Base-by-base conservation (phyloP, 1,140 invertebrate genomes). In the Maconellicoccus hirsutus region DNA sequence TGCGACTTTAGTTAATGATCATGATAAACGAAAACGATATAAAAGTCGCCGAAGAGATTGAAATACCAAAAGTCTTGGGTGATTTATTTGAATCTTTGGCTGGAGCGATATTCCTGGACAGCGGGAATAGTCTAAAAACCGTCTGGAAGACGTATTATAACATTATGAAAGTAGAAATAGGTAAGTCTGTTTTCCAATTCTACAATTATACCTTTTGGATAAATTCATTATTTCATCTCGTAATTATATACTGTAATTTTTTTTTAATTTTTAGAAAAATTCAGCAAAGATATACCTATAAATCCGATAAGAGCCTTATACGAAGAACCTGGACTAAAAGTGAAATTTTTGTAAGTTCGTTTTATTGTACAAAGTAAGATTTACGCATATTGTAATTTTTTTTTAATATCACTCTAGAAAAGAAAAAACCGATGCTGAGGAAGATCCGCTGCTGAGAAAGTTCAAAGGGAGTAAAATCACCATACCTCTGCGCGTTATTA, bases 1-100 rank as follows among this genome's bases (percentile, higher is more conserved):
- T 52, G 42, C 6, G 3, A 52, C n/a, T 19, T 19, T 16, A 52
- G 42, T 4, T 52, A 3, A 52, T 52, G 42, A 52, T 8, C 2
- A 16, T 52, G 6, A 14, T 16, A 3, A 16, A 6, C 2, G 42
- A 73, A 39, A 27, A 61, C n/a, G 33, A 71, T 39, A 39, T 38
- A 16, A 16, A n/a, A 78, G 91, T 94, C 78, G 92, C 91, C 0
- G 95, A 99, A 80, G 96, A 99, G 78, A 89, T 98, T 61, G 97
- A 99, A 83, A 96, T 99, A 6, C 98, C 98, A 2, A 99, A 99
- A 83, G 95, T 95, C 6, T 81, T 99, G 19, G 96, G 97, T 1
- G 98, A 99, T 82, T 87, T 99, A 27, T 99, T 99, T 80, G 98
- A 99, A 82, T 97, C 96, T 0, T 84, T 99, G 12, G 96, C 96